These are phyloP conservation scores for Brachionus sp. DNA, from an alignment of 1,140 invertebrate genomes.

Conservation along the genomic window DNA sequence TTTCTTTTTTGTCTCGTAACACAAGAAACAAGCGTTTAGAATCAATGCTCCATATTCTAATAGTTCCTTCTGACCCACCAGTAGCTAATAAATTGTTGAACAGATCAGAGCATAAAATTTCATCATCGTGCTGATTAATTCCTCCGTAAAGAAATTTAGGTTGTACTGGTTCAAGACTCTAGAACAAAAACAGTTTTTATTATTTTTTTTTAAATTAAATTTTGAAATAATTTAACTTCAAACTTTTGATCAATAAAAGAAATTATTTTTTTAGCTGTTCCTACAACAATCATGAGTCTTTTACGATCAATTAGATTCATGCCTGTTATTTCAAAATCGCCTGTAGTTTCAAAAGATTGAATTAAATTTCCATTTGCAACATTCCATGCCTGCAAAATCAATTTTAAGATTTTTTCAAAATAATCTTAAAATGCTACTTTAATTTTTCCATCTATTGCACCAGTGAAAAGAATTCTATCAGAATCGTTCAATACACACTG, in stretches of 20 bases:
- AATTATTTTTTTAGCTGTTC: slow-evolving; percentile 55
- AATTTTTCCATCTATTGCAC: slow-evolving; percentile 58
- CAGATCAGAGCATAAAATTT: slow-evolving; percentile 51
- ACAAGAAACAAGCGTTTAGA: slow-evolving; percentile 54
- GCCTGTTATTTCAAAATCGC: slow-evolving; percentile 57
- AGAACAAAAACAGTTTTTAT: not conserved
- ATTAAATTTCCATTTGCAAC: slow-evolving; percentile 59
- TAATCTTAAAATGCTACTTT: slow-evolving; percentile 51
- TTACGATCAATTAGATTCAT: slow-evolving; percentile 53
- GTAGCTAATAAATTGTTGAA: slow-evolving; percentile 53
- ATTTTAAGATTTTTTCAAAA: not conserved
- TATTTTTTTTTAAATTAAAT: not conserved
- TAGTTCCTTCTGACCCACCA: slow-evolving; percentile 56
- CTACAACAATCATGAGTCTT: slow-evolving; percentile 55
- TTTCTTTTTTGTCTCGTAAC: slow-evolving; percentile 26
- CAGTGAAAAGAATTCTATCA: slow-evolving; percentile 54
- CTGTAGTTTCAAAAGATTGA: slow-evolving; percentile 55
- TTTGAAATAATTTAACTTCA: slow-evolving; percentile 52
- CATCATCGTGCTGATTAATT: slow-evolving; percentile 56
- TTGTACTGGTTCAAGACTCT: slow-evolving; percentile 49
- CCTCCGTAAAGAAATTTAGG: slow-evolving; percentile 55
- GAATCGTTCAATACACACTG: slow-evolving; percentile 55
- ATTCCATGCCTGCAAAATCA: slow-evolving; percentile 56
- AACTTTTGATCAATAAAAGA: slow-evolving; percentile 56
- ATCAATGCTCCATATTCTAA: slow-evolving; percentile 57